These are phyloP conservation scores for Natator depressus DNA, from an alignment of 2,113 vertebrate species.

Conservation along the genomic window DNA sequence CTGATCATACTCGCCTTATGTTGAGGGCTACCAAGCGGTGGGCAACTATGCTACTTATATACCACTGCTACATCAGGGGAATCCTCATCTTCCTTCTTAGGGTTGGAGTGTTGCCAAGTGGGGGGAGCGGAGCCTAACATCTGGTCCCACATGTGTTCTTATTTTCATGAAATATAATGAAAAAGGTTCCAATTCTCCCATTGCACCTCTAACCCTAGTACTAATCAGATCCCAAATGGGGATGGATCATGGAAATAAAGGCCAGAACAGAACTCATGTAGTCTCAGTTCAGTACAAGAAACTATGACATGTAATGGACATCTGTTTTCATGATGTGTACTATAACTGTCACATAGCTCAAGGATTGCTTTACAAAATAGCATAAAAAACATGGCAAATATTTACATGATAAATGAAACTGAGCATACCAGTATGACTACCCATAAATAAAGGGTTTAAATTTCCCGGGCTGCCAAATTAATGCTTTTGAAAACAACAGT, in stretches of 20 bases:
- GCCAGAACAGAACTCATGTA: neutral
- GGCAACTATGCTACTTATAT: too few species aligned
- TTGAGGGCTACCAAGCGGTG: neutral
- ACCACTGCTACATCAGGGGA: neutral
- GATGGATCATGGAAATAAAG: neutral
- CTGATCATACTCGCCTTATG: too few species aligned
- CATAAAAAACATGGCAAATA: too few species aligned
- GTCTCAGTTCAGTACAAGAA: too few species aligned
- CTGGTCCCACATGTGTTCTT: neutral
- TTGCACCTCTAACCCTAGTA: fast-evolving
- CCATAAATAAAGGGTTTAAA: neutral
- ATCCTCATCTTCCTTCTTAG: neutral
- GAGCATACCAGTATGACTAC: too few species aligned
- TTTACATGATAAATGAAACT: too few species aligned
- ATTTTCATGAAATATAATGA: neutral
- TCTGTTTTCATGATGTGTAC: too few species aligned
- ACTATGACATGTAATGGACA: too few species aligned
- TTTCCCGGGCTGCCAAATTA: neutral
- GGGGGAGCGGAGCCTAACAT: neutral
- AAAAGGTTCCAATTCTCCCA: neutral
- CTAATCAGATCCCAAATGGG: neutral
- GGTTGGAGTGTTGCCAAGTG: neutral
- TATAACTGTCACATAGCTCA: too few species aligned
- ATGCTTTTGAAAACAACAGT: neutral
- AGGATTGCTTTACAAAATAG: too few species aligned